These are phyloP conservation scores for Pseudochirops cupreus DNA, from an alignment of 2,797 vertebrate genomes.

Conservation along the genomic window DNA sequence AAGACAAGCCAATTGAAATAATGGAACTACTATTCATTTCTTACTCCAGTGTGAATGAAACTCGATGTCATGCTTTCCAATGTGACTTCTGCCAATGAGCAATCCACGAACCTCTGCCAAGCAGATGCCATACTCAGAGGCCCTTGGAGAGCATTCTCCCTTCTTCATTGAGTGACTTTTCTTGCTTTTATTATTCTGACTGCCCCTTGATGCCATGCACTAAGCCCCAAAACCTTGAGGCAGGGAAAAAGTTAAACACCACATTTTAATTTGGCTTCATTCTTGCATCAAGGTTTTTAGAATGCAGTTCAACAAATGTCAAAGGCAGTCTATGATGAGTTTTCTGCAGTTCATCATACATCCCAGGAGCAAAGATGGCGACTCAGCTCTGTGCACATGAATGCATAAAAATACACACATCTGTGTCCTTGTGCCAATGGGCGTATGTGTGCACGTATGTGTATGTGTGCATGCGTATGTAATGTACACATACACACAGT, in stretches of 20 bases:
- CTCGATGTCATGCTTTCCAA: constrained; percentile 67
- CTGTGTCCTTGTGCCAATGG: not conserved
- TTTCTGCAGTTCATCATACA: constrained; percentile 52
- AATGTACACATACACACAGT: not conserved
- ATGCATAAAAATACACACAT: not conserved
- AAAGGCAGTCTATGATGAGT: constrained; percentile 50
- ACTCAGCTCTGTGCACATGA: not conserved
- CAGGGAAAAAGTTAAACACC: constrained; percentile 23
- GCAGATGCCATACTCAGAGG: constrained; percentile 66
- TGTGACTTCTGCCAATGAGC: constrained; percentile 55
- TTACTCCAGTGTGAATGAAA: constrained; percentile 70
- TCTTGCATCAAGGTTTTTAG: constrained; percentile 57
- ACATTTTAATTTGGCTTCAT: constrained; percentile 53
- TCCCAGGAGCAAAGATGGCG: constrained; percentile 36
- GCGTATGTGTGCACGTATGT: not conserved
- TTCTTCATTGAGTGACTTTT: constrained; percentile 66
- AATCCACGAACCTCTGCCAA: constrained; percentile 37
- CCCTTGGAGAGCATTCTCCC: constrained; percentile 64
- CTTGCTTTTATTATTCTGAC: constrained; percentile 64
- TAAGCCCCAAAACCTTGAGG: constrained; percentile 47
- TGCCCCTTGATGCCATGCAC: constrained; percentile 19
- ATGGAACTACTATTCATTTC: constrained; percentile 61
- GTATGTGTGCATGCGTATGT: not conserved
- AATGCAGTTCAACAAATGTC: constrained; percentile 60
- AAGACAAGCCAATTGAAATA: constrained; percentile 76